Percentiles rank a stretch among this genome's conserved stretches.
These are phyloP conservation scores for Teleopsis dalmanni DNA, from an alignment of 1,140 invertebrate species.

Conservation along the genomic window DNA sequence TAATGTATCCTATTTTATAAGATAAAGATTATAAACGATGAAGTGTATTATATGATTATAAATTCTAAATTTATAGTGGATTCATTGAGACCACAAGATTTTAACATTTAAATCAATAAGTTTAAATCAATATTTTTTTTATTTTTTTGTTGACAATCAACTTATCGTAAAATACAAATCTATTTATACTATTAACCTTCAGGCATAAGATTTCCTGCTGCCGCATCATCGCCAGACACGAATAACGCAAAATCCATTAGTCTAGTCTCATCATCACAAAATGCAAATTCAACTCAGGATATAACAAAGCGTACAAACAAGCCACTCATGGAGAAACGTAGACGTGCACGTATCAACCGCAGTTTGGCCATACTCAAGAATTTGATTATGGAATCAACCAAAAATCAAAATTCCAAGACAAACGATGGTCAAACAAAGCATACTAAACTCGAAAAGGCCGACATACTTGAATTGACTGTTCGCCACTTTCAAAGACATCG, in stretches of 20 bases:
- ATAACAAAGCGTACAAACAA: slow-evolving; percentile 62
- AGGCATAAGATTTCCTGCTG: slow-evolving; percentile 36
- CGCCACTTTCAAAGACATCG: slow-evolving; percentile 72
- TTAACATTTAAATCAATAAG: too few species aligned
- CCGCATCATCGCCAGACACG: slow-evolving; percentile 30
- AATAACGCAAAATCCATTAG: slow-evolving; percentile 35
- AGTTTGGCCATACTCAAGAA: slow-evolving; percentile 78
- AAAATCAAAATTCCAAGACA: slow-evolving; percentile 45
- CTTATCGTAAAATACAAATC: too few species aligned
- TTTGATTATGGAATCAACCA: slow-evolving; percentile 61
- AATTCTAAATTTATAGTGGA: too few species aligned
- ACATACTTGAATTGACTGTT: slow-evolving; percentile 87
- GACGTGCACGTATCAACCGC: slow-evolving; percentile 81
- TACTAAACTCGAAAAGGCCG: slow-evolving; percentile 83
- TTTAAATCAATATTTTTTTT: too few species aligned
- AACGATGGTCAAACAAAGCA: slow-evolving; percentile 63
- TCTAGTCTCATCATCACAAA: slow-evolving; percentile 40
- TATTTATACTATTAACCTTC: neutral
- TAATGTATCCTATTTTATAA: too few species aligned
- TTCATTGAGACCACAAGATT: too few species aligned
- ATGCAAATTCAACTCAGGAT: slow-evolving; percentile 38
- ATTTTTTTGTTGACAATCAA: too few species aligned
- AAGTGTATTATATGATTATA: too few species aligned
- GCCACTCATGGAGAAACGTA: slow-evolving; percentile 85
- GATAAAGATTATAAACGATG: too few species aligned